Percentiles rank a stretch among this genome's conserved stretches.
Conservation (phyloP, 2,113 vertebrate species). For the Dolichotis patagonum region DNA sequence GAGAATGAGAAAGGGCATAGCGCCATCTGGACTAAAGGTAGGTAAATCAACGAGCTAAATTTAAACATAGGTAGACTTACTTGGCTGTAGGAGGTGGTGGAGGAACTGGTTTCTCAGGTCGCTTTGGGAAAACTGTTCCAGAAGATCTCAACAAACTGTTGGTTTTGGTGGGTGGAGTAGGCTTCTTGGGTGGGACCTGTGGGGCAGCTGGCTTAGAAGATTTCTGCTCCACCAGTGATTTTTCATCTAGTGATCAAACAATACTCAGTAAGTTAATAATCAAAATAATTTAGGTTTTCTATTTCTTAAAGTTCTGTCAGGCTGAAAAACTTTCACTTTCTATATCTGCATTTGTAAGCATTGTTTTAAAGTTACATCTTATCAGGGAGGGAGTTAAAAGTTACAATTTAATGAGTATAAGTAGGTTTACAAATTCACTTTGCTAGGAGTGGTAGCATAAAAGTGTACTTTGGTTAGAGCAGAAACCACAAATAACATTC, state of each 20-base stretch:
- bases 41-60: constrained; percentile 24
- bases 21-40: not conserved
- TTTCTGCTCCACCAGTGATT: constrained; percentile 88
- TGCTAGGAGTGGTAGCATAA: not conserved
- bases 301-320: not conserved
- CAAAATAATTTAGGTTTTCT: not conserved
- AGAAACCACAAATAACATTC: not conserved
- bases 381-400: too few species aligned
- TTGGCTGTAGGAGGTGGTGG: constrained; percentile 87
- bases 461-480: not conserved
- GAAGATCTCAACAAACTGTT: constrained; percentile 85
- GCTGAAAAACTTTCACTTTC: not conserved
- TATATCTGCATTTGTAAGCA: not conserved
- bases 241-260: constrained; percentile 89
- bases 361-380: not conserved
- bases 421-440: not conserved
- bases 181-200: constrained; percentile 96
- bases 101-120: constrained; percentile 92
- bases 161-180: constrained; percentile 90
- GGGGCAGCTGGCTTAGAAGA: constrained; percentile 94
- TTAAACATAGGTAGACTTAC: constrained; percentile 84
- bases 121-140: constrained; percentile 88
- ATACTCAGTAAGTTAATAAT: constrained; percentile 50
- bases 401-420: constrained; percentile 3
- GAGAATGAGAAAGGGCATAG: not conserved